phyloP scores from a whole-genome alignment of 53 echinoderm and acorn worm genomes.

The Luidia sarsii region DNA sequence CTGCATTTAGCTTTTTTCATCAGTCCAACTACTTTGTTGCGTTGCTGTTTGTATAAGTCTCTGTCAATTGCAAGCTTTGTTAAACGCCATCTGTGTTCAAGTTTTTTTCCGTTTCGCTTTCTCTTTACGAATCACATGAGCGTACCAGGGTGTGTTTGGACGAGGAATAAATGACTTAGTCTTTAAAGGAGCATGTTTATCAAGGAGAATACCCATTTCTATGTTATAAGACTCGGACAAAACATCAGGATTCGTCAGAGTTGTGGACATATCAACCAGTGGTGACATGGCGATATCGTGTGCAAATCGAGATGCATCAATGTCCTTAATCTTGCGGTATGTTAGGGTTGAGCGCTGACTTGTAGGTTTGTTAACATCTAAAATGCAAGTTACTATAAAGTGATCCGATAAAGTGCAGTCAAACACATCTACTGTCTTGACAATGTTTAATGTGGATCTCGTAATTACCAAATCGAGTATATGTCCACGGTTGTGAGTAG shows the following conservation, averaged over 20 bases:
- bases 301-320: not conserved
- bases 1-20: not conserved
- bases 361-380: not conserved
- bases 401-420: not conserved
- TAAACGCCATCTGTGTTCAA: not conserved
- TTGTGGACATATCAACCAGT: not conserved
- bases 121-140: slow-evolving; percentile 2
- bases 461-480: slow-evolving; percentile 1
- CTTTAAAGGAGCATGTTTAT: slow-evolving; percentile 37
- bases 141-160: slow-evolving; percentile 33
- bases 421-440: not conserved
- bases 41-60: slow-evolving; percentile 10
- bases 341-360: not conserved
- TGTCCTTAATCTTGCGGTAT: not conserved
- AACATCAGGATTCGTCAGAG: not conserved
- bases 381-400: not conserved
- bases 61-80: slow-evolving; percentile 6
- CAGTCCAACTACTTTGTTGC: slow-evolving; percentile 11
- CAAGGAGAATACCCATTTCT: not conserved
- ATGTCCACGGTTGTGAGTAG: slow-evolving; percentile 14
- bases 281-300: not conserved
- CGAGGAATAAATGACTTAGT: not conserved
- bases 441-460: not conserved
- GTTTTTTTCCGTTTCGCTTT: not conserved
- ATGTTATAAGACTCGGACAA: not conserved